Percentiles rank a stretch among this genome's conserved stretches.
Conservation (phyloP, 2,113 vertebrate genomes). For the Python bivittatus region DNA sequence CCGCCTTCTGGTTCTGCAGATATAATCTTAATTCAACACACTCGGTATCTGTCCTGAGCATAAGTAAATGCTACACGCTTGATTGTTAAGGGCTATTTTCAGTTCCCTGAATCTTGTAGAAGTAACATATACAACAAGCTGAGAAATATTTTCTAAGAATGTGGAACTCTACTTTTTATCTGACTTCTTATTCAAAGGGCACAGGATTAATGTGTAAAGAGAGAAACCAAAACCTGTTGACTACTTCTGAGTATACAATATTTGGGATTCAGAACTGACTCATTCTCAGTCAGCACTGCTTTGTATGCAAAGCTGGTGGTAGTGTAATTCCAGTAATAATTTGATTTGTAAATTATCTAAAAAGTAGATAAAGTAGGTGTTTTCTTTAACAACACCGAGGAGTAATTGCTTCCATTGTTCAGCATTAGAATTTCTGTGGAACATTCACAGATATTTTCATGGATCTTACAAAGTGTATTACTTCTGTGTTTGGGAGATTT, state of each 20-base stretch:
- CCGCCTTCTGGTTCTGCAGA: background rate
- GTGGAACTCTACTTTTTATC: background rate
- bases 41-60: background rate
- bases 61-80: background rate
- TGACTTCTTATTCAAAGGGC: background rate
- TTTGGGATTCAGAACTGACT: background rate
- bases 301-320: background rate
- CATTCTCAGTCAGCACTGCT: background rate
- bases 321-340: background rate
- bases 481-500: background rate
- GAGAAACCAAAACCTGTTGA: background rate
- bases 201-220: background rate
- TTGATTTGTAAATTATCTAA: background rate
- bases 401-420: background rate
- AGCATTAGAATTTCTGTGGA: background rate
- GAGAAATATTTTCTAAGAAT: conserved; percentile 18
- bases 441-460: background rate
- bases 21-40: background rate
- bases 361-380: background rate
- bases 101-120: background rate
- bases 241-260: background rate
- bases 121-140: background rate
- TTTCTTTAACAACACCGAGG: background rate
- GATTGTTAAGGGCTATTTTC: background rate
- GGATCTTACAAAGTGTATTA: background rate